phyloP scores from a whole-genome alignment of 2,113 vertebrate species.

The Lipophrys pholis region DNA sequence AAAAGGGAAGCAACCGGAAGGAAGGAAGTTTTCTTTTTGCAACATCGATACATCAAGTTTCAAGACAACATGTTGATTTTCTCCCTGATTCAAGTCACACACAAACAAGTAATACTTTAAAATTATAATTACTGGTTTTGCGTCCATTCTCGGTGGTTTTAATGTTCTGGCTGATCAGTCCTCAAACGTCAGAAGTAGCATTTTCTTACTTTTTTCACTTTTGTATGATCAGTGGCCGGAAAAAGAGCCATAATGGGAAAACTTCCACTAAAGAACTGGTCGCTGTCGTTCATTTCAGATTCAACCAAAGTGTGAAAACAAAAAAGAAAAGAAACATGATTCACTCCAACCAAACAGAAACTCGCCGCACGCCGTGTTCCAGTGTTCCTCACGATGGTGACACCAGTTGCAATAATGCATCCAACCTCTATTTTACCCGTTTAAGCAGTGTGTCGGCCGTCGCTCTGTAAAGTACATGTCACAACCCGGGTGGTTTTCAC shows the following conservation, averaged over 20 bases:
- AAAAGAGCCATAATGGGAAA: background rate
- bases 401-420: background rate
- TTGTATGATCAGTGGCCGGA: too few relatives aligned
- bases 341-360: slow-evolving; percentile 16
- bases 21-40: too few relatives aligned
- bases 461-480: background rate
- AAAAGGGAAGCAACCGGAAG: too few relatives aligned
- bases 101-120: too few relatives aligned
- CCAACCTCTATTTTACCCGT: slow-evolving; percentile 1
- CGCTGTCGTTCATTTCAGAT: slow-evolving; percentile 11
- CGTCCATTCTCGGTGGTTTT: too few relatives aligned
- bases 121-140: too few relatives aligned
- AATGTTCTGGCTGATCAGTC: too few relatives aligned
- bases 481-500: background rate
- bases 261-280: background rate
- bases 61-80: too few relatives aligned
- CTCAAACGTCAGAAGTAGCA: too few relatives aligned
- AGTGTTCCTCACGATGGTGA: background rate
- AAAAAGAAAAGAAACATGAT: background rate
- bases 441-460: background rate
- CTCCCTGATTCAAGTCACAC: too few relatives aligned
- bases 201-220: too few relatives aligned
- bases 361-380: slow-evolving; percentile 36
- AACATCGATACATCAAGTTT: too few relatives aligned
- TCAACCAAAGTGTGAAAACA: background rate